A percentile compares a stretch with the other conserved stretches of the same genome.
phyloP scores from a whole-genome alignment of 2,113 vertebrate species.

The Psettodes erumei region DNA sequence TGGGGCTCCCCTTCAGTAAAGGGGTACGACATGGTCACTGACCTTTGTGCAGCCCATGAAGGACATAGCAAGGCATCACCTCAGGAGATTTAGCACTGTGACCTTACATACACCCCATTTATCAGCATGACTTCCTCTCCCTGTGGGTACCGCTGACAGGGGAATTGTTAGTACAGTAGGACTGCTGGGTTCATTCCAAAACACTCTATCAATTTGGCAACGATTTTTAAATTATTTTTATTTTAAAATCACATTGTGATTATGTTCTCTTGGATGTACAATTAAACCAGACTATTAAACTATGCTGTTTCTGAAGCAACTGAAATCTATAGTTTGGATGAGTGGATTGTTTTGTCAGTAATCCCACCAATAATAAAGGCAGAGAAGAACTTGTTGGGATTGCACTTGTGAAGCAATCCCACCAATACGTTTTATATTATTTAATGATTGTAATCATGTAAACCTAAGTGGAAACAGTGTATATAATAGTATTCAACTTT shows the following conservation, averaged over 20 bases:
- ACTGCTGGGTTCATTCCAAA: not conserved
- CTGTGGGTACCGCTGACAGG: not conserved
- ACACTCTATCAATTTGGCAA: not conserved
- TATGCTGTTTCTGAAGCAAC: no score
- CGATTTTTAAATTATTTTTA: not conserved
- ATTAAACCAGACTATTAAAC: no score
- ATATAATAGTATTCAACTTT: no score
- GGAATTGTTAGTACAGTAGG: not conserved
- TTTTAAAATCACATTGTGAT: not conserved
- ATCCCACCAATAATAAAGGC: no score
- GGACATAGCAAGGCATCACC: constrained; percentile 1
- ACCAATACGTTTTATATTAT: no score
- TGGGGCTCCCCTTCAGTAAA: not conserved
- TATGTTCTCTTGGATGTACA: no score
- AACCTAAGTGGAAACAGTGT: not conserved
- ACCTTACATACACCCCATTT: constrained; percentile 4
- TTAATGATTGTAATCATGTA: not conserved
- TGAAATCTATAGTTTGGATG: no score
- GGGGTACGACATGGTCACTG: not conserved
- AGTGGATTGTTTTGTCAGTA: no score
- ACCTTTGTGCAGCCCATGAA: constrained; percentile 4
- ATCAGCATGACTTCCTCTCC: not conserved
- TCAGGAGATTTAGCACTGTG: constrained; percentile 24
- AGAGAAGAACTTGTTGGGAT: no score
- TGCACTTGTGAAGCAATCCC: no score